Conservation (phyloP, 2,797 vertebrate species). For the Smutsia gigantea region DNA sequence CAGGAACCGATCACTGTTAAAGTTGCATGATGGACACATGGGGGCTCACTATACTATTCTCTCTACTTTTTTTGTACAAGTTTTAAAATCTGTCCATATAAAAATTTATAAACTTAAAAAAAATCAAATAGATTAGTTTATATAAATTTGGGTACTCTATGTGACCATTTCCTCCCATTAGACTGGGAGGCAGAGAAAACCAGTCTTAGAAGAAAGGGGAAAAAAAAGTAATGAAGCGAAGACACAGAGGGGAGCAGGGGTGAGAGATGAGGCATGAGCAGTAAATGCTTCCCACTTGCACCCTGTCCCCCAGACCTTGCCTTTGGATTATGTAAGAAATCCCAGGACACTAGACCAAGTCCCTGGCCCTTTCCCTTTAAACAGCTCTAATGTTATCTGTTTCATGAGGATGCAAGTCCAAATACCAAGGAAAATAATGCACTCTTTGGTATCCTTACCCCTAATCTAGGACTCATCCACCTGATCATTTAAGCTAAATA, state of each 20-base stretch:
- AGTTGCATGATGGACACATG: neutral
- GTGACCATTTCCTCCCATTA: neutral
- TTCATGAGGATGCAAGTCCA: neutral
- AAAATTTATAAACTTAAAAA: neutral
- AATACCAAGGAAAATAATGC: rapidly evolving
- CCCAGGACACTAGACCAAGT: neutral
- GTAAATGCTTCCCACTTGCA: neutral
- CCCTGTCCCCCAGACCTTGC: neutral
- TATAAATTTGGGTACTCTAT: neutral
- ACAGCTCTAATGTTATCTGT: neutral
- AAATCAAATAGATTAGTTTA: neutral
- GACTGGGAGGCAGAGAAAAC: neutral
- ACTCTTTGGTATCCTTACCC: neutral
- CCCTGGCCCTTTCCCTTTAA: neutral
- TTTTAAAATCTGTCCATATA: neutral
- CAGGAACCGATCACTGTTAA: neutral
- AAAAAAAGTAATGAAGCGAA: neutral
- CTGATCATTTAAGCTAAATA: neutral
- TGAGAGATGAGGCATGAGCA: neutral
- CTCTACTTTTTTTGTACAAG: neutral
- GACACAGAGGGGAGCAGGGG: neutral
- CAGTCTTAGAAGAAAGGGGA: neutral
- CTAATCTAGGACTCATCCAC: neutral
- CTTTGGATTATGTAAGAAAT: neutral
- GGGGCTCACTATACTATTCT: neutral